phyloP scores from a whole-genome alignment of 2,113 vertebrate species.

The Acrocephalus arundinaceus region DNA sequence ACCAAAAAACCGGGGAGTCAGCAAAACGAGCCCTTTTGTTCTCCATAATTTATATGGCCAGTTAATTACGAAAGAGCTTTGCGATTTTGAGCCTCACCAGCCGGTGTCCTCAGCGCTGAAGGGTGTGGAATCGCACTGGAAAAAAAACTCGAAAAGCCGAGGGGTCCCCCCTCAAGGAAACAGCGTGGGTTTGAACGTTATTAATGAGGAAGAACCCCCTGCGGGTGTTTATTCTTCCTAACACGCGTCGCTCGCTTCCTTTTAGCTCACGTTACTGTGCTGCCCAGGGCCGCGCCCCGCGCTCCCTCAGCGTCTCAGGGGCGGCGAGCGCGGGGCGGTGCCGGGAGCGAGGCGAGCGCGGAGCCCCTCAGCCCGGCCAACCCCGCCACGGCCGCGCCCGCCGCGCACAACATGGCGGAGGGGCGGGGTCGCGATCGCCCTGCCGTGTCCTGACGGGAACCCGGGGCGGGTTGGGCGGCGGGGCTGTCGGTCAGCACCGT shows the following conservation, averaged over 20 bases:
- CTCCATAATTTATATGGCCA: background rate
- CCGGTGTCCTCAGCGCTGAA: background rate
- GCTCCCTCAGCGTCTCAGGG: background rate
- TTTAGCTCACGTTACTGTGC: rapidly evolving
- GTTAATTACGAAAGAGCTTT: background rate
- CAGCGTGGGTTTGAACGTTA: background rate
- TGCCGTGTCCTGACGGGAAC: background rate
- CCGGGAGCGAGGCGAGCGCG: too few species aligned
- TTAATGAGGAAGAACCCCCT: rapidly evolving
- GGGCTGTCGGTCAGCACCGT: background rate
- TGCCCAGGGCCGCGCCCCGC: too few species aligned
- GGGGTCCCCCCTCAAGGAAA: too few species aligned
- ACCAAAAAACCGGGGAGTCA: rapidly evolving
- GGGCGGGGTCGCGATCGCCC: background rate
- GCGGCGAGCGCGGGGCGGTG: too few species aligned
- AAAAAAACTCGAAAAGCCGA: background rate
- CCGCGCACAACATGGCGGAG: background rate
- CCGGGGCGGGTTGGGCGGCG: background rate
- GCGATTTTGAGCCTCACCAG: background rate
- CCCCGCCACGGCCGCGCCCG: too few species aligned
- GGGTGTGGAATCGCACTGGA: background rate
- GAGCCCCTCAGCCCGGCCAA: too few species aligned
- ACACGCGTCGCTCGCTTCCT: background rate
- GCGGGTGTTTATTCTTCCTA: background rate
- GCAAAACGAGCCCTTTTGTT: background rate